Conservation (phyloP, 1,140 invertebrate genomes). For the Eciton burchellii region DNA sequence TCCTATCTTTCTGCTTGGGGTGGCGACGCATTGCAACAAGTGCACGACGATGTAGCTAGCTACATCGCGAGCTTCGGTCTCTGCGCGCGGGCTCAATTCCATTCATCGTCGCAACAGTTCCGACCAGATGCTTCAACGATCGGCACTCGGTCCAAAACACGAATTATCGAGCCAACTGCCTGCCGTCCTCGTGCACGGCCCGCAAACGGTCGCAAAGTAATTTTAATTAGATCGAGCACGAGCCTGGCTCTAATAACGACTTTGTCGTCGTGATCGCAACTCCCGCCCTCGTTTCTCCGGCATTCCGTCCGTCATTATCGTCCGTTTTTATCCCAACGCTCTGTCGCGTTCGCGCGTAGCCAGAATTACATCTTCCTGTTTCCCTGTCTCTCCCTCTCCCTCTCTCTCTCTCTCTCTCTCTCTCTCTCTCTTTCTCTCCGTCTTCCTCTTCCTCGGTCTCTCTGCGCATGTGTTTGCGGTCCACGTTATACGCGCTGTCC, state of each 20-base stretch:
- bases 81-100: constrained; percentile 71
- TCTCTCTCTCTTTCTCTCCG: background rate
- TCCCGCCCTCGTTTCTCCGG: constrained; percentile 64
- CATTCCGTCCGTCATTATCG: constrained; percentile 72
- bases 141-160: constrained; percentile 71
- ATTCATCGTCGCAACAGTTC: constrained; percentile 74
- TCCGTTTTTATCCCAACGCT: constrained; percentile 56
- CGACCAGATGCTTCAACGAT: constrained; percentile 73
- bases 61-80: constrained; percentile 75
- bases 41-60: constrained; percentile 69
- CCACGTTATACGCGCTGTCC: constrained; percentile 10
- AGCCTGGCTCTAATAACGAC: constrained; percentile 50
- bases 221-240: constrained; percentile 72
- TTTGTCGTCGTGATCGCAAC: constrained; percentile 33
- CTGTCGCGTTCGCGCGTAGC: constrained; percentile 54
- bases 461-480: constrained; percentile 9
- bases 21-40: constrained; percentile 74
- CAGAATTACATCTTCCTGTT: background rate
- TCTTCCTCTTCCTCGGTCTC: constrained; percentile 16
- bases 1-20: constrained; percentile 76
- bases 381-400: constrained; percentile 24
- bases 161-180: constrained; percentile 74
- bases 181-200: background rate
- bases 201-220: constrained; percentile 67
- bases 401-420: background rate